These are phyloP conservation scores for Euschistus heros DNA, from an alignment of 1,140 invertebrate genomes.

Conservation along the genomic window DNA sequence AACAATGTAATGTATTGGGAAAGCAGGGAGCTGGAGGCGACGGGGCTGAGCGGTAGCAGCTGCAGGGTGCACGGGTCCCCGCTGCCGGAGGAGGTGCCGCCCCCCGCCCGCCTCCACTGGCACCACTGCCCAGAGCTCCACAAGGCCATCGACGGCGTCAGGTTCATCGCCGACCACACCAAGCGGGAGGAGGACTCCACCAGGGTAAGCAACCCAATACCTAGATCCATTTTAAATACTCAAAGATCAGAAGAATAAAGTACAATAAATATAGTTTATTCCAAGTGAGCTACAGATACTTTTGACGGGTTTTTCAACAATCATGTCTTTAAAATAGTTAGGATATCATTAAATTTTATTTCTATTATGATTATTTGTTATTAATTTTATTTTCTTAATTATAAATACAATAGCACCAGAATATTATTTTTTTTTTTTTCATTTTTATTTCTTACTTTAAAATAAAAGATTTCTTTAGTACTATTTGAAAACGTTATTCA, in stretches of 20 bases:
- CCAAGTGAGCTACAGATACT: too few relatives aligned
- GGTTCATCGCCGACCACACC: conserved; percentile 87
- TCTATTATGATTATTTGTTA: not conserved
- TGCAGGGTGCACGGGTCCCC: conserved; percentile 53
- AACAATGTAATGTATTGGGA: too few relatives aligned
- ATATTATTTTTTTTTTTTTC: too few relatives aligned
- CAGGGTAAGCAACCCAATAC: conserved; percentile 48
- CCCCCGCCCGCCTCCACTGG: conserved; percentile 45
- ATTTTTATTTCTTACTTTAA: too few relatives aligned
- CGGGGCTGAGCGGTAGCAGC: conserved; percentile 39
- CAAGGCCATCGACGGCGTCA: conserved; percentile 82
- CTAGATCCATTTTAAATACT: not conserved
- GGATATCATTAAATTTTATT: too few relatives aligned
- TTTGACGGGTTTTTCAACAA: too few relatives aligned
- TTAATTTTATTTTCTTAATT: not conserved
- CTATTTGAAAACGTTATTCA: too few relatives aligned
- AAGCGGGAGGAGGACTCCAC: conserved; percentile 84
- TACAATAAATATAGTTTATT: too few relatives aligned
- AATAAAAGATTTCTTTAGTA: too few relatives aligned
- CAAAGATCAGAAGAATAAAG: not conserved
- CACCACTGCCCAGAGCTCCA: conserved; percentile 83
- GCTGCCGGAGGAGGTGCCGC: conserved; percentile 31
- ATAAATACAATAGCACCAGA: too few relatives aligned
- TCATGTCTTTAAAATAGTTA: too few relatives aligned
- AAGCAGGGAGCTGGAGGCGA: conserved; percentile 44